phyloP scores from a whole-genome alignment of 2,888 invertebrate genomes.

The Emesis castigata region DNA sequence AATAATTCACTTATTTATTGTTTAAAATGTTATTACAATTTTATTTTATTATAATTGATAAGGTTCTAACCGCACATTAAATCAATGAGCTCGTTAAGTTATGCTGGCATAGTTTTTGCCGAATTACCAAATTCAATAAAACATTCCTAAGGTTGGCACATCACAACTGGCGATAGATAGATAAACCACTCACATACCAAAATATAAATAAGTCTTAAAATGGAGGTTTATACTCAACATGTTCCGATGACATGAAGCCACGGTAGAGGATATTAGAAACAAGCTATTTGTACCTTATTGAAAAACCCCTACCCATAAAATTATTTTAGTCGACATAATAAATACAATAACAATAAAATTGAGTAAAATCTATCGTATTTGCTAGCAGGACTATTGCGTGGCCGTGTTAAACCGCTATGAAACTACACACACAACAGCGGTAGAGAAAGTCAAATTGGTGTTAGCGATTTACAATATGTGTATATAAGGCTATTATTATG shows the following conservation, averaged over 20 bases:
- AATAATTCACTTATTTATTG: too few relatives aligned
- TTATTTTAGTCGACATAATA: constrained; percentile 33
- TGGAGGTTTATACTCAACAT: constrained; percentile 36
- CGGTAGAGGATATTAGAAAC: neutral
- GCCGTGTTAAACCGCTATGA: constrained; percentile 65
- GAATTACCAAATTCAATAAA: constrained; percentile 57
- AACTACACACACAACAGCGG: constrained; percentile 72
- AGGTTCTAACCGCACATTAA: neutral
- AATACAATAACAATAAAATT: constrained; percentile 37
- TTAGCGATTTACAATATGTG: constrained; percentile 73
- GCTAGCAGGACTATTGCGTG: constrained; percentile 77
- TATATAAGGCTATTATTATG: constrained; percentile 75
- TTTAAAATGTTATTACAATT: too few relatives aligned
- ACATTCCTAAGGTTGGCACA: constrained; percentile 50
- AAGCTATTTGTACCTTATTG: neutral
- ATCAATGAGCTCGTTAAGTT: neutral
- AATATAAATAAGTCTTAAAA: constrained; percentile 29
- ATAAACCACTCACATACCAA: constrained; percentile 26
- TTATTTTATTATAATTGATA: too few relatives aligned
- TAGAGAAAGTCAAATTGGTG: constrained; percentile 75
- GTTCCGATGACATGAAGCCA: neutral
- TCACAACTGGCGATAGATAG: constrained; percentile 38
- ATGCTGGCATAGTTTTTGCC: constrained; percentile 47
- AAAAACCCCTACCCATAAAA: constrained; percentile 1
- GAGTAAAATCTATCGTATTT: constrained; percentile 41